Conservation (phyloP, 2,888 invertebrate species). For the Synergus gifuensis region DNA sequence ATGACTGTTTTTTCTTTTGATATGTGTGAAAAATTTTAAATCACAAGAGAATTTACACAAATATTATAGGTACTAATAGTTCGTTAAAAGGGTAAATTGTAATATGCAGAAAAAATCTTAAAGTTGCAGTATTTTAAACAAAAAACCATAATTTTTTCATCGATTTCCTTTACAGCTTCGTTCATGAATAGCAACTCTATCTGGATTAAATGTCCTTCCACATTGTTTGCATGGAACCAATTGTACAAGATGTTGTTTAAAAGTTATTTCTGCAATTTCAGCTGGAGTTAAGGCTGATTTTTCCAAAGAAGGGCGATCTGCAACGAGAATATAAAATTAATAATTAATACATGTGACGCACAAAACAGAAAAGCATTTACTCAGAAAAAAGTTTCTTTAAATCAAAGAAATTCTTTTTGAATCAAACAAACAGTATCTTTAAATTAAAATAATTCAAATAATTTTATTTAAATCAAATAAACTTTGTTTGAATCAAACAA, state of each 20-base stretch:
- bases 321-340: background rate
- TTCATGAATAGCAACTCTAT: slow-evolving; percentile 82
- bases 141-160: slow-evolving; percentile 39
- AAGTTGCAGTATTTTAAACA: background rate
- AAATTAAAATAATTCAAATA: too few relatives aligned
- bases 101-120: background rate
- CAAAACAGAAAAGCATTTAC: too few relatives aligned
- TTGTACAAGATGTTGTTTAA: slow-evolving; percentile 76
- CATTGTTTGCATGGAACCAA: slow-evolving; percentile 83
- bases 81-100: background rate
- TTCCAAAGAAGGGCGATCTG: slow-evolving; percentile 61
- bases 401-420: too few relatives aligned
- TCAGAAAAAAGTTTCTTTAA: too few relatives aligned
- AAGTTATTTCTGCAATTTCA: slow-evolving; percentile 78
- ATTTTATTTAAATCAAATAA: too few relatives aligned
- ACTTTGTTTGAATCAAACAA: too few relatives aligned
- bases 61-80: background rate
- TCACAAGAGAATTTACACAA: background rate
- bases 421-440: too few relatives aligned
- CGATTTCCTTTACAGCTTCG: slow-evolving; percentile 75
- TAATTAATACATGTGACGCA: slow-evolving; percentile 1
- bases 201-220: slow-evolving; percentile 84
- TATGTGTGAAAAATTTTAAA: too few relatives aligned
- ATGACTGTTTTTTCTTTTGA: too few relatives aligned
- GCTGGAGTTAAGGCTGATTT: slow-evolving; percentile 64